Conservation (phyloP, 2,113 vertebrate species). For the Oxyruncus cristatus region DNA sequence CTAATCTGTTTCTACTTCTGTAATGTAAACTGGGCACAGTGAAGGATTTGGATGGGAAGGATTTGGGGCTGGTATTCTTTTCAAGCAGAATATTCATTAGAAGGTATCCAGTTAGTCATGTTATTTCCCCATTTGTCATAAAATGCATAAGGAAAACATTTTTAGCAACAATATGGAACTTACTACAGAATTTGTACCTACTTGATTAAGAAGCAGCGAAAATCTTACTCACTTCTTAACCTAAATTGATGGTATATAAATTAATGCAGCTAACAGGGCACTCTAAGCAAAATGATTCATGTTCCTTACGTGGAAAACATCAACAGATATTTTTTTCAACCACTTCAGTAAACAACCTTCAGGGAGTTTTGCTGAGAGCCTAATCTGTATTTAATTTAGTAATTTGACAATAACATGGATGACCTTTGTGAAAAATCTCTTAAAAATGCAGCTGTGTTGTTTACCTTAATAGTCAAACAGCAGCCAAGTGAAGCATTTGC, state of each 20-base stretch:
- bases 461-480: background rate
- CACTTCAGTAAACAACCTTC: background rate
- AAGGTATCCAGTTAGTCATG: background rate
- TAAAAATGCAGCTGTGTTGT: background rate
- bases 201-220: background rate
- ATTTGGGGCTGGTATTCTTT: background rate
- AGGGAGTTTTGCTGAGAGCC: background rate
- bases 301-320: background rate
- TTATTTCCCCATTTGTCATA: background rate
- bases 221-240: background rate
- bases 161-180: background rate
- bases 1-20: background rate
- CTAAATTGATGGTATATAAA: background rate
- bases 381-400: constrained; percentile 8
- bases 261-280: background rate
- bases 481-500: background rate
- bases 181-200: background rate
- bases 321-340: background rate
- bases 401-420: background rate
- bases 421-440: background rate
- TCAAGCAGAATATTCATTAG: background rate
- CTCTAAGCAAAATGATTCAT: background rate
- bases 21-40: background rate
- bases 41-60: background rate
- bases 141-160: background rate